A percentile compares a stretch with the other conserved stretches of the same genome.
Evolutionary conservation across 2,888 invertebrate genomes (phyloP).

Genomic region (Embidobia sp.): DNA sequence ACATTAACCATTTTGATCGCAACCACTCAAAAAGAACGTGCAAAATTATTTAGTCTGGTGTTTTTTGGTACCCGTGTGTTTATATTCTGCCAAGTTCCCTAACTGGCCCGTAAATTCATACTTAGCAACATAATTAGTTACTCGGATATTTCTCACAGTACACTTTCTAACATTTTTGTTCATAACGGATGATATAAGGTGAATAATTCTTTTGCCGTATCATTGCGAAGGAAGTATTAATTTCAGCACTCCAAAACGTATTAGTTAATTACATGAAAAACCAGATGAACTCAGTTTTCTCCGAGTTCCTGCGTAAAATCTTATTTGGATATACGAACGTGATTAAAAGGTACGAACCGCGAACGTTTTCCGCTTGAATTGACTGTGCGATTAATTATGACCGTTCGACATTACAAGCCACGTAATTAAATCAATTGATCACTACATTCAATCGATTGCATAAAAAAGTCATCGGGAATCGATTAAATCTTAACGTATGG

Average conservation of each 20-base stretch:
- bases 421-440: constrained; percentile 26
- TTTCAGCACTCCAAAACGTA: constrained; percentile 6
- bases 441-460: neutral
- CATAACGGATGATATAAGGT: constrained; percentile 12
- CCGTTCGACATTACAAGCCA: neutral
- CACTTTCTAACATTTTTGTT: constrained; percentile 49
- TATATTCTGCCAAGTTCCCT: constrained; percentile 31
- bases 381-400: constrained; percentile 3
- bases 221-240: constrained; percentile 17
- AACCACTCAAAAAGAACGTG: constrained; percentile 24
- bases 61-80: constrained; percentile 42
- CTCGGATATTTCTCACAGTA: constrained; percentile 43
- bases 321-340: neutral
- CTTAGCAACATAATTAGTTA: constrained; percentile 46
- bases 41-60: constrained; percentile 35
- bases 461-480: constrained; percentile 10
- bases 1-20: constrained; percentile 51
- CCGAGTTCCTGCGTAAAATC: neutral
- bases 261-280: constrained; percentile 1
- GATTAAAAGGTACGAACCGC: neutral
- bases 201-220: constrained; percentile 19
- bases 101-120: constrained; percentile 45
- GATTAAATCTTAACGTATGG: constrained; percentile 27
- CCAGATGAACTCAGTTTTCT: constrained; percentile 1
- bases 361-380: neutral